Evolutionary conservation across 2,113 vertebrate species (phyloP), one percentile per base, ranked within the genome.

Genomic region (Hiodon alosoides): DNA sequence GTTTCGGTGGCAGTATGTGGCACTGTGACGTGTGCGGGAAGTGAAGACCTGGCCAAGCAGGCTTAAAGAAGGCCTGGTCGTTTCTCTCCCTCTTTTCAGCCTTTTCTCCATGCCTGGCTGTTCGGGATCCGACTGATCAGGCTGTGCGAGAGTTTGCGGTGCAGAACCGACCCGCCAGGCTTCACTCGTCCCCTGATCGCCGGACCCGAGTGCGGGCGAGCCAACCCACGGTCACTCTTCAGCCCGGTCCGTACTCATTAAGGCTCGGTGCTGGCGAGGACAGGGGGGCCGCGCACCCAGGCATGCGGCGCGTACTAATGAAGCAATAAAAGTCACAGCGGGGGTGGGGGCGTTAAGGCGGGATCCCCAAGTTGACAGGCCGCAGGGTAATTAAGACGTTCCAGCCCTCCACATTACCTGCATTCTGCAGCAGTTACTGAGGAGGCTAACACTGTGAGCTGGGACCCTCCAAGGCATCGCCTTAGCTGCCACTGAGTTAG

Each of bases 261-360:
- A 73, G 72, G 16, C 11, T 47, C 48, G 8, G 57, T 11, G 13
- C 10, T 10, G 85, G 79, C 81, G 79, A 55, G 81, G 9, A 2
- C 77, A 80, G 85, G 70, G 83, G 82, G 89, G 90, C 87, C 79
- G 90, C 84, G 86, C 85, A 85, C 85, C 79, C 89, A 83, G 85
- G 91, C 94, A 91, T 93, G 95, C 90, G 89, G 94, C 78, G 91
- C 83, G 88, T 91, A 92, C 93, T 98, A 96, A 97, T 97, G 94
- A 96, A 95, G 94, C 92, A 95, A 97, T 98, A 95, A 96, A 95
- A 95, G 93, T 92, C 93, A 84, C 92, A 79, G 83, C 87, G 77
- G 95, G 94, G 88, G 92, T 90, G 86, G 85, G 8, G 75, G 71
- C 78, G 73, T 84, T 3, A 75, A 67, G 72, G 76, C 51, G 73